These are phyloP conservation scores for Pogonomyrmex californicus DNA, from an alignment of 1,140 invertebrate genomes.

Conservation along the genomic window DNA sequence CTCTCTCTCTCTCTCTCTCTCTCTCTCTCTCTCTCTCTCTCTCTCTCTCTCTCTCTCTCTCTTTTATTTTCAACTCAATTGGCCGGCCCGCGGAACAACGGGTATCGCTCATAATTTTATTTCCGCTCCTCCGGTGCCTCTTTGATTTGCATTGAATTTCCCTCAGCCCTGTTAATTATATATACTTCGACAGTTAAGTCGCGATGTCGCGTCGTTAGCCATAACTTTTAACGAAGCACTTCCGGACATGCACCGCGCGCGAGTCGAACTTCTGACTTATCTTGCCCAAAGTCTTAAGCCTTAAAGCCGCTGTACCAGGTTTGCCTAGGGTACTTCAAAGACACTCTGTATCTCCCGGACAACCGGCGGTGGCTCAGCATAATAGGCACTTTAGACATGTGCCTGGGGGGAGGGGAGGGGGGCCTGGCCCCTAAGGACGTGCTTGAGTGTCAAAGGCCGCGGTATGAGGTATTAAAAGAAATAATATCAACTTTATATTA, in stretches of 20 bases:
- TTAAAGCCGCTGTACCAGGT: conserved; percentile 52
- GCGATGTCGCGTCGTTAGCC: conserved; percentile 43
- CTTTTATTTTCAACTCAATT: conserved; percentile 21
- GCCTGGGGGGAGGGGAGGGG: conserved; percentile 10
- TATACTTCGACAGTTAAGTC: conserved; percentile 47
- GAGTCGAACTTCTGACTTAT: conserved; percentile 64
- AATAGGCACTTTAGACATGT: conserved; percentile 58
- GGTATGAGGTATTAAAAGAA: conserved; percentile 26
- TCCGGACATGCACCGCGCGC: conserved; percentile 47
- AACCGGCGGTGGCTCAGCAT: conserved; percentile 50
- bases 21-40: too few species aligned
- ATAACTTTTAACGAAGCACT: conserved; percentile 61
- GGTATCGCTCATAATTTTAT: conserved; percentile 4
- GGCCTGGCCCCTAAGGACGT: conserved; percentile 18
- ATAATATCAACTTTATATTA: conserved; percentile 16
- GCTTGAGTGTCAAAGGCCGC: conserved; percentile 41
- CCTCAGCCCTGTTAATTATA: conserved; percentile 40
- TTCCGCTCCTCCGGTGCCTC: neutral
- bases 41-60: too few species aligned
- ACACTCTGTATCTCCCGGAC: conserved; percentile 56
- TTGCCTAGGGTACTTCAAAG: conserved; percentile 55
- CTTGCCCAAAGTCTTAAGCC: conserved; percentile 57
- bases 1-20: too few species aligned
- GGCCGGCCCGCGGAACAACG: neutral
- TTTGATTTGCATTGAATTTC: conserved; percentile 15